Percentiles rank a stretch among this genome's conserved stretches.
phyloP scores from a whole-genome alignment of 2,888 invertebrate species.

The Trissolcus brochymenae region DNA sequence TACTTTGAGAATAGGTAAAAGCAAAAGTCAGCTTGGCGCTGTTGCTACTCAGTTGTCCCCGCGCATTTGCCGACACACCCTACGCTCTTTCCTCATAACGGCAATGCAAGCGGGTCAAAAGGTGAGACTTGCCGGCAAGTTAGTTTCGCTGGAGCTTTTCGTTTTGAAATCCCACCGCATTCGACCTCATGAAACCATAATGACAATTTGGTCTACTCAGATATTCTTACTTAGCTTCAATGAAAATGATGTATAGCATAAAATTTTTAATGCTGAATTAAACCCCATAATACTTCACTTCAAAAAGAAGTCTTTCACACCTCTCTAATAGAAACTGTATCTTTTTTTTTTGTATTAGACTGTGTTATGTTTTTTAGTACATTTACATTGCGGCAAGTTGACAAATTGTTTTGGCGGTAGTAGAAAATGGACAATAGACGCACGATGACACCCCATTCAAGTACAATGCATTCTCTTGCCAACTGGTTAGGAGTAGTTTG shows the following conservation, averaged over 20 bases:
- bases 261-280: too few relatives aligned
- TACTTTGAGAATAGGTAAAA: conserved; percentile 60
- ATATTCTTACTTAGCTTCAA: conserved; percentile 62
- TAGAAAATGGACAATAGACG: conserved; percentile 35
- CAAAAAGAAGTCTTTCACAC: too few relatives aligned
- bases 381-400: conserved; percentile 3
- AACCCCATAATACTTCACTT: too few relatives aligned
- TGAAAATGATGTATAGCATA: conserved; percentile 47
- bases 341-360: too few relatives aligned
- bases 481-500: conserved; percentile 60
- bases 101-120: conserved; percentile 64
- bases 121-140: conserved; percentile 61
- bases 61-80: conserved; percentile 12
- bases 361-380: too few relatives aligned
- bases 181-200: conserved; percentile 65
- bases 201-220: conserved; percentile 51
- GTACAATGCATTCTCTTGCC: conserved; percentile 35
- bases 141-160: conserved; percentile 35
- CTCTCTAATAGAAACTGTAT: not conserved
- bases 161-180: conserved; percentile 46
- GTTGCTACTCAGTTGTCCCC: conserved; percentile 24
- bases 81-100: conserved; percentile 35
- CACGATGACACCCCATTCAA: conserved; percentile 40
- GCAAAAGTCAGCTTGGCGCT: conserved; percentile 55
- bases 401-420: conserved; percentile 26